A percentile compares a stretch with the other conserved stretches of the same genome.
Conservation (phyloP, 2,888 invertebrate genomes). For the Geotrupes spiniger region DNA sequence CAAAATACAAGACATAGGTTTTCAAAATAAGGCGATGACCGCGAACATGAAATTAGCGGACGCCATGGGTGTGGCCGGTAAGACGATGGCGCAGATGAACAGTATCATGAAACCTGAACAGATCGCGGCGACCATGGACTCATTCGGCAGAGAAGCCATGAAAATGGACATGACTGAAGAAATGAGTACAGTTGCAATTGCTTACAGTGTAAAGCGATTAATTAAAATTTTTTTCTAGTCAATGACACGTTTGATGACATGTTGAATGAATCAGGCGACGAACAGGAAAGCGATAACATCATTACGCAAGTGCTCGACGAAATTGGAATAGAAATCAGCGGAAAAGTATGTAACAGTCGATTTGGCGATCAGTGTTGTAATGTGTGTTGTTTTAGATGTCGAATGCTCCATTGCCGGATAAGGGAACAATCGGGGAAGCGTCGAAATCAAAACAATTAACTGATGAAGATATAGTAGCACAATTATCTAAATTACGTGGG, state of each 20-base stretch:
- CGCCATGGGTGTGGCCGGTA: constrained; percentile 85
- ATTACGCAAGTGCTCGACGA: constrained; percentile 92
- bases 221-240: constrained; percentile 57
- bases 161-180: constrained; percentile 96
- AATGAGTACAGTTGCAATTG: constrained; percentile 69
- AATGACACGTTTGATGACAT: constrained; percentile 90
- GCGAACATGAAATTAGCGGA: constrained; percentile 84
- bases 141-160: constrained; percentile 79
- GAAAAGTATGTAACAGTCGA: constrained; percentile 63
- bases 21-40: constrained; percentile 86
- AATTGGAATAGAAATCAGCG: constrained; percentile 92
- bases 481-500: constrained; percentile 58
- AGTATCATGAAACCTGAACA: constrained; percentile 82
- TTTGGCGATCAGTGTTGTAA: background rate
- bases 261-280: constrained; percentile 84
- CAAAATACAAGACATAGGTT: constrained; percentile 73
- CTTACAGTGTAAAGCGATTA: constrained; percentile 2
- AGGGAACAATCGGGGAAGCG: constrained; percentile 57
- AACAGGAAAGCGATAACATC: constrained; percentile 83
- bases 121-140: constrained; percentile 76
- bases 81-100: constrained; percentile 88
- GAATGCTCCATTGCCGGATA: constrained; percentile 61
- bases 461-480: constrained; percentile 70
- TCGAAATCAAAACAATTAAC: constrained; percentile 51
- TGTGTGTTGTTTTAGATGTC: constrained; percentile 56